These are phyloP conservation scores for Tetrao urogallus DNA, from an alignment of 2,113 vertebrate genomes.

Conservation along the genomic window DNA sequence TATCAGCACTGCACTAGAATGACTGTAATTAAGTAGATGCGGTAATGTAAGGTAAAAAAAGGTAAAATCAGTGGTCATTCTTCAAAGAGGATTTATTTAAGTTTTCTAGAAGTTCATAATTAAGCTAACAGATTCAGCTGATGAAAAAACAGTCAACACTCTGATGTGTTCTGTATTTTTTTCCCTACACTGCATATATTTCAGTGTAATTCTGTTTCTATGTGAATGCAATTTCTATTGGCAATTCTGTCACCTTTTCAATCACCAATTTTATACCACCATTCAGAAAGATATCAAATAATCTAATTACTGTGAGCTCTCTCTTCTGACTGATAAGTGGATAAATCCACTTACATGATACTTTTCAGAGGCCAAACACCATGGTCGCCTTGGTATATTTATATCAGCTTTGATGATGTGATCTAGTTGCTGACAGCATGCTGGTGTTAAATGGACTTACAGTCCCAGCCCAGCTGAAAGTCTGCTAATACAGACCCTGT, in stretches of 20 bases:
- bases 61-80: background rate
- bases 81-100: background rate
- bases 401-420: background rate
- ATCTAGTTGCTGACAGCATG: background rate
- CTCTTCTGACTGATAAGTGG: background rate
- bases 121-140: background rate
- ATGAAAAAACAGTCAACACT: background rate
- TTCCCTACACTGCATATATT: background rate
- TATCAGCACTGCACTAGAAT: background rate
- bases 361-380: background rate
- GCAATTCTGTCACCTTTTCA: background rate
- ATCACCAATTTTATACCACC: background rate
- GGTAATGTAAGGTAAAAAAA: background rate
- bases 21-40: background rate
- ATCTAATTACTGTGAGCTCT: rapidly evolving
- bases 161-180: background rate
- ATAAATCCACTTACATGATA: background rate
- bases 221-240: background rate
- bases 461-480: background rate
- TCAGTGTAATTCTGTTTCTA: background rate
- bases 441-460: background rate
- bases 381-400: background rate
- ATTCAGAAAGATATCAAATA: background rate
- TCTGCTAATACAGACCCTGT: background rate
- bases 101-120: background rate